Conservation (phyloP, 2,888 invertebrate genomes). For the Drosophila falleni region DNA sequence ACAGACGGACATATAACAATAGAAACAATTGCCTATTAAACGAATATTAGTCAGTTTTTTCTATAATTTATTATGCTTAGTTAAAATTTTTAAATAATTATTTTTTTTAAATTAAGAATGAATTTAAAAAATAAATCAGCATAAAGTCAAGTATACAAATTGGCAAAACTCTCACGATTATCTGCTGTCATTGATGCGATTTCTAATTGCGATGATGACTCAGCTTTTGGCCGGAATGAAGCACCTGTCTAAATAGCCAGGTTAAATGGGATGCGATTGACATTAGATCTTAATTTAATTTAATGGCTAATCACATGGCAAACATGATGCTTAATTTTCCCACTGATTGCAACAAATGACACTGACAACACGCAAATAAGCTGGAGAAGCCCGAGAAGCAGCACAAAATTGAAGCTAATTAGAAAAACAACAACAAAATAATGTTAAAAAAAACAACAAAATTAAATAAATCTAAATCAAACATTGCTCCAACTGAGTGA, state of each 20-base stretch:
- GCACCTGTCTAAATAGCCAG: conserved; percentile 37
- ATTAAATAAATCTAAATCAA: conserved; percentile 71
- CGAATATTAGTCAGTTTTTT: not conserved
- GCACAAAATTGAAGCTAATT: conserved; percentile 61
- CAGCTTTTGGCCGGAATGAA: conserved; percentile 42
- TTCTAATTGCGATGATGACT: conserved; percentile 55
- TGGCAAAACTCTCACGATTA: conserved; percentile 72
- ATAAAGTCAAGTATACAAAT: conserved; percentile 8
- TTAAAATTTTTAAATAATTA: not conserved
- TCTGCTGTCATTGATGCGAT: conserved; percentile 34
- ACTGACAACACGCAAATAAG: conserved; percentile 44
- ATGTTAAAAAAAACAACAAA: conserved; percentile 13
- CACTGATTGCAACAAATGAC: conserved; percentile 76
- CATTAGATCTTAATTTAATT: conserved; percentile 66
- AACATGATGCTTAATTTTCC: conserved; percentile 65
- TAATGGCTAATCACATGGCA: conserved; percentile 59
- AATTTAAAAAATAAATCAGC: not conserved
- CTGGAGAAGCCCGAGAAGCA: conserved; percentile 44
- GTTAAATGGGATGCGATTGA: conserved; percentile 50
- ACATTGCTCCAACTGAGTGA: conserved; percentile 43
- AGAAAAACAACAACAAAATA: conserved; percentile 39
- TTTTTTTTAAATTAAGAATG: not conserved
- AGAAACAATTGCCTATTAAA: not conserved
- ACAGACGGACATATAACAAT: too few species aligned
- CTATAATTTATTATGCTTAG: not conserved